A percentile compares a stretch with the other conserved stretches of the same genome.
These are phyloP conservation scores for Pleuronectes platessa DNA, from an alignment of 2,113 vertebrate species.

Conservation along the genomic window DNA sequence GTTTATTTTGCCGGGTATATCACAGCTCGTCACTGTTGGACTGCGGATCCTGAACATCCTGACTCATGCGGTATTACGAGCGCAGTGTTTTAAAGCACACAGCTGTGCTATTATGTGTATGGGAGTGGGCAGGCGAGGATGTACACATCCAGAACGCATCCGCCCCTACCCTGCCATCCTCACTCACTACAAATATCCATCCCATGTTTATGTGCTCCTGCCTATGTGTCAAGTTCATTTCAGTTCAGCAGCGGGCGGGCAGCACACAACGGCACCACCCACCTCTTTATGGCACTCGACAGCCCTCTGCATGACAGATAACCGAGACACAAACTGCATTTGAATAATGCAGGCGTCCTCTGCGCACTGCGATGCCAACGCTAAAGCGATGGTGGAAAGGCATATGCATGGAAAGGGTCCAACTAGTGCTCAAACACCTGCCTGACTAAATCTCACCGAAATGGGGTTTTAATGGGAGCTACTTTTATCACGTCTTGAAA, in stretches of 20 bases:
- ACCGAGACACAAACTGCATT: conserved; percentile 73
- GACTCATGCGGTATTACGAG: conserved; percentile 38
- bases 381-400: conserved; percentile 26
- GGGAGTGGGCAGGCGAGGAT: conserved; percentile 43
- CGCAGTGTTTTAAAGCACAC: conserved; percentile 30
- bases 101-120: conserved; percentile 38
- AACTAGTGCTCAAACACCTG: conserved; percentile 25
- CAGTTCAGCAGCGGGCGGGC: conserved; percentile 56
- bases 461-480: conserved; percentile 7
- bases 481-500: conserved; percentile 4
- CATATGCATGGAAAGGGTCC: background rate
- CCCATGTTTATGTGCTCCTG: conserved; percentile 52
- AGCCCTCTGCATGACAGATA: conserved; percentile 75
- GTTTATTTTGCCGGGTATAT: conserved; percentile 21
- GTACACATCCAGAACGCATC: conserved; percentile 40
- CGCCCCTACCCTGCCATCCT: conserved; percentile 38
- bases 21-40: conserved; percentile 11
- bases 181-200: conserved; percentile 58
- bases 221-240: conserved; percentile 72
- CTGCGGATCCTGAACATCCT: conserved; percentile 24
- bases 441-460: background rate
- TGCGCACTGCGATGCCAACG: conserved; percentile 15
- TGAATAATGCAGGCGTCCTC: conserved; percentile 75
- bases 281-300: conserved; percentile 73
- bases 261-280: conserved; percentile 66